These are phyloP conservation scores for Pilophorus perplexus DNA, from an alignment of 2,888 invertebrate genomes.

Conservation along the genomic window DNA sequence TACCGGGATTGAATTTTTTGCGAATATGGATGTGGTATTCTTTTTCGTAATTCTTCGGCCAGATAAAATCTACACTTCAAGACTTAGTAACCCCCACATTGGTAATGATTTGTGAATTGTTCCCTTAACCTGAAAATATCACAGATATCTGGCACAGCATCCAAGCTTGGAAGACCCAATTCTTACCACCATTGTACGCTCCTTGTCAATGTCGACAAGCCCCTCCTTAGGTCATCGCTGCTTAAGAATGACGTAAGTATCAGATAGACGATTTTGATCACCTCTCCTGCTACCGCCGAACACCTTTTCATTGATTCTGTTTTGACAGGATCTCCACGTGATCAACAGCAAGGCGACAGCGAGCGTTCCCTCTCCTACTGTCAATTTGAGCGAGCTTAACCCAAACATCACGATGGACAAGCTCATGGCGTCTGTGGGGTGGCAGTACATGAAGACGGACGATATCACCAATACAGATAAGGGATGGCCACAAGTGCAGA, in stretches of 20 bases:
- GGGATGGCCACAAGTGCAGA: constrained; percentile 66
- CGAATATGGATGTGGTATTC: no score
- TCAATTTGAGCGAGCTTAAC: constrained; percentile 77
- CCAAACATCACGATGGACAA: constrained; percentile 67
- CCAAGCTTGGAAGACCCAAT: constrained; percentile 80
- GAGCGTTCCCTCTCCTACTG: constrained; percentile 77
- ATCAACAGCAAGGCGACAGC: constrained; percentile 69
- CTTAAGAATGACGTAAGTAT: constrained; percentile 69
- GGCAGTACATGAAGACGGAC: constrained; percentile 76
- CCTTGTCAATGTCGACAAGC: constrained; percentile 80
- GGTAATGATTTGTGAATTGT: no score
- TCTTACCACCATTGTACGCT: constrained; percentile 99
- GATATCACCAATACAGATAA: constrained; percentile 68
- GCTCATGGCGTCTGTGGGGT: constrained; percentile 75
- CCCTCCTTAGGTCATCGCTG: constrained; percentile 68
- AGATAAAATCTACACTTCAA: no score
- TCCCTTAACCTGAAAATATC: constrained; percentile 1
- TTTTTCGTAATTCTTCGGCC: no score
- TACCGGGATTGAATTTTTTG: no score
- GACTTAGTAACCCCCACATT: no score
- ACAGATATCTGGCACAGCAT: constrained; percentile 93
- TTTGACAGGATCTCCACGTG: no score
- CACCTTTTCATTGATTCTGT: no score
- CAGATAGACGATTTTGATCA: no score
- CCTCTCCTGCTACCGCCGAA: no score